Base-by-base conservation (phyloP, 2,888 invertebrate genomes). In the Meloe dianella region DNA sequence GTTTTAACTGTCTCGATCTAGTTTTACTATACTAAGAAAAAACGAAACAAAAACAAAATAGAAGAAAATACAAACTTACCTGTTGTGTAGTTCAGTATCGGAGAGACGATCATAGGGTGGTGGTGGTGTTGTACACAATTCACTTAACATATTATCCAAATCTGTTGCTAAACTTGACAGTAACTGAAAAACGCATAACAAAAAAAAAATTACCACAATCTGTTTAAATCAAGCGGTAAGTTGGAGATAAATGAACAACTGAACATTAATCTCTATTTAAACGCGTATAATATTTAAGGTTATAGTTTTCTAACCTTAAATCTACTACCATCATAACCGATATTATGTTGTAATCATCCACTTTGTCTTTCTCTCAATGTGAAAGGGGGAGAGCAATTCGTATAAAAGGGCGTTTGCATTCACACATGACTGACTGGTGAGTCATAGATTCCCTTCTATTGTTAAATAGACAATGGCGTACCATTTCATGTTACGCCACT, bases 131-230 rank as follows among this genome's bases (percentile, higher is more conserved):
- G 92, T 90, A 80, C 93, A 92, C 68, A 95, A 86, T 83, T 94
- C 94, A 77, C 89, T 91, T 78, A 95, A 88, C 92, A 94, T 93
- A 77, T 92, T 91, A 85, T 95, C 94, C 85, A 95, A 86, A 85
- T 94, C 94, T 78, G 89, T 90, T 70, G 94, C 94, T 79, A 95
- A 85, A 65, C 91, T 90, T 85, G 90, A 93, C 83, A 93, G 89
- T 83, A 93, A 86, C 93, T 93, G 88, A 54, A 89, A 89, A 78
- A n/a, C 4, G 14, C 8, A 68, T 80, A 77, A 0, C 12, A 60
- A 32, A 60, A 29, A 30, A 59, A 38, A 30, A 30, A 35, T 17
- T 10, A 32, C 17, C 30, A 60, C 30, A 2, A 60, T 24, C 30
- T 7, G 47, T 27, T 27, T 4, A n/a, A 38, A 38, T n/a, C 38